A percentile compares a stretch with the other conserved stretches of the same genome.
phyloP scores from a whole-genome alignment of 1,140 invertebrate species.

The Solenopsis fugax region DNA sequence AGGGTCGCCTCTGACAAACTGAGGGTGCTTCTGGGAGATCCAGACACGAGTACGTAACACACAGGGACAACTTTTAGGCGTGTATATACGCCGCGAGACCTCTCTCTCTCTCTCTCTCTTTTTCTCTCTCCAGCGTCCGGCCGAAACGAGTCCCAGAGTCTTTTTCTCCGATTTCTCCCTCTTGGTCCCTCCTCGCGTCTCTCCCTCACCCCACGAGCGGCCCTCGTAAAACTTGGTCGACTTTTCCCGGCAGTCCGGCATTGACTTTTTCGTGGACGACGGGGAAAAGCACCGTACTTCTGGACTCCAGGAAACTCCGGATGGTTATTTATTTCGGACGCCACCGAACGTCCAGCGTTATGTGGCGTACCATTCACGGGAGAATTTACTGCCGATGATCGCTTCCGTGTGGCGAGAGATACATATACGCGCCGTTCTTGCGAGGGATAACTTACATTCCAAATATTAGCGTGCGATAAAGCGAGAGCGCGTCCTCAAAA shows the following conservation, averaged over 20 bases:
- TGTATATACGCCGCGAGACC: slow-evolving; percentile 48
- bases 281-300: slow-evolving; percentile 25
- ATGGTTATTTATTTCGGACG: slow-evolving; percentile 69
- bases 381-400: slow-evolving; percentile 69
- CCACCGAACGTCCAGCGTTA: slow-evolving; percentile 26
- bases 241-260: slow-evolving; percentile 50
- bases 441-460: slow-evolving; percentile 2
- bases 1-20: slow-evolving; percentile 84
- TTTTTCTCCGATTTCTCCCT: slow-evolving; percentile 57
- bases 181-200: slow-evolving; percentile 20
- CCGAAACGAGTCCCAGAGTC: slow-evolving; percentile 57
- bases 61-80: slow-evolving; percentile 60
- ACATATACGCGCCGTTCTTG: background rate
- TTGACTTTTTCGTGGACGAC: slow-evolving; percentile 46
- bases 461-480: slow-evolving; percentile 32
- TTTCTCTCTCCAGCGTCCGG: slow-evolving; percentile 9
- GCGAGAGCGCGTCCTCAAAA: background rate
- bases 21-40: slow-evolving; percentile 75
- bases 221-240: slow-evolving; percentile 64
- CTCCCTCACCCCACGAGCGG: slow-evolving; percentile 19
- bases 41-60: slow-evolving; percentile 66
- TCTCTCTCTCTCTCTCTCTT: background rate
- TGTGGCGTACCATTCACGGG: slow-evolving; percentile 39
- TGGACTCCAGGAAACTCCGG: slow-evolving; percentile 37
- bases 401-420: slow-evolving; percentile 55